Evolutionary conservation across 2,888 invertebrate species (phyloP), one percentile per base, ranked within the genome.

Genomic region (Archips xylosteana): DNA sequence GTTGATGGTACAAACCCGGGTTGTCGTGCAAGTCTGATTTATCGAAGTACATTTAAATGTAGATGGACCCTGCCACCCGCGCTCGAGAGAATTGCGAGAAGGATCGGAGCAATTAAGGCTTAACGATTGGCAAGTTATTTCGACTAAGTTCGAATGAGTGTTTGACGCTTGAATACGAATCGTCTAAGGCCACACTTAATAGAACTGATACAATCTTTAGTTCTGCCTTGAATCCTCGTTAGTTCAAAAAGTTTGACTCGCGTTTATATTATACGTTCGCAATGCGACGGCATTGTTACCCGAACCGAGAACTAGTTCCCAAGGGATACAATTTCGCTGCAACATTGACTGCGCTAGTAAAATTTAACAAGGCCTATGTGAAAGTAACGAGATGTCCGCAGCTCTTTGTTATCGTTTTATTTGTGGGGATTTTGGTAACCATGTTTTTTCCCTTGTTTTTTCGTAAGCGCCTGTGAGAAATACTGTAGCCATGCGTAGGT

Each of bases 381-480:
- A 67, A 74, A 45, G 57, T 76, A 76, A 76, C 71, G 75, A 88
- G 86, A 79, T 72, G 71, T 76, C 75, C 49, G 64, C 70, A 77
- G 70, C 51, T 70, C 64, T 75, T 75, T 70, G 69, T 70, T 65
- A 66, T 67, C 23, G 45, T 57, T 71, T 64, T 76, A 67, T 75
- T 76, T 72, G 67, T 72, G 62, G n/a, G 5, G 63, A n/a, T 65
- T 74, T 74, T 15, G 10, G 64, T 5, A 51, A 61, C 10, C 13
- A 34, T n/a, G 3, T 59, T 69, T 51, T 59, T 64, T 47, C 32
- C 10, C 13, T 15, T n/a, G 3, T 59, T 69, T 51, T 59, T 64
- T 47, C 32, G 2, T 63, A 54, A 51, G 42, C 59, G 68, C 68
- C 73, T 72, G 13, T 8, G 4, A 57, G 49, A 63, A 51, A 36